These are phyloP conservation scores for Prochilodus magdalenae DNA, from an alignment of 2,113 vertebrate species.

Conservation along the genomic window DNA sequence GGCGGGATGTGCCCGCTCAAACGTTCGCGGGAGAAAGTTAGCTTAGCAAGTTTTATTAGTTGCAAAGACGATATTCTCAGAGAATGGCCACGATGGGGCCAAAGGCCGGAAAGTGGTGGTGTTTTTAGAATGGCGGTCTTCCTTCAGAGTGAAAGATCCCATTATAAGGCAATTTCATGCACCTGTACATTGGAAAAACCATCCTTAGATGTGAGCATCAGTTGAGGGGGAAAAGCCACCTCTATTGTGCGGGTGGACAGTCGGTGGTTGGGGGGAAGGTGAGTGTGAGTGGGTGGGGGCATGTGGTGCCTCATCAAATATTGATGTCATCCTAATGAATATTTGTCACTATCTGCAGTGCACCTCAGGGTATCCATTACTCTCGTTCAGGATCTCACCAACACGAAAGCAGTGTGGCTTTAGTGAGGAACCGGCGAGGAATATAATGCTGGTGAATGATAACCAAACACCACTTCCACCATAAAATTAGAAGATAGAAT, in stretches of 20 bases:
- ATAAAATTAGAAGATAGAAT: neutral
- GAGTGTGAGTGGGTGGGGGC: neutral
- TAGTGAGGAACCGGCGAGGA: neutral
- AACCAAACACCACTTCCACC: neutral
- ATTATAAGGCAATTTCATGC: neutral
- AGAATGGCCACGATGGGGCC: neutral
- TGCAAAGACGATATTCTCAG: neutral
- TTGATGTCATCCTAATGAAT: slow-evolving; percentile 46
- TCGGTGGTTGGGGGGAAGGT: neutral
- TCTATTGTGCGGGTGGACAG: neutral
- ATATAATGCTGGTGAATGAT: neutral
- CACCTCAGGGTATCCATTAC: slow-evolving; percentile 40
- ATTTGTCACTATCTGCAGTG: slow-evolving; percentile 43
- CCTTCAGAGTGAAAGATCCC: neutral
- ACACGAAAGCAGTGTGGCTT: neutral
- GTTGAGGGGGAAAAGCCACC: neutral
- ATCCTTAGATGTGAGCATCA: neutral
- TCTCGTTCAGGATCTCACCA: slow-evolving; percentile 9
- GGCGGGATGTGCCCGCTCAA: neutral
- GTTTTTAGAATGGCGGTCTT: neutral
- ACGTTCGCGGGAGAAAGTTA: slow-evolving; percentile 17
- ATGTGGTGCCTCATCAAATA: slow-evolving; percentile 30
- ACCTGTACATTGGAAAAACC: no score
- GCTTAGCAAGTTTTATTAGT: slow-evolving; percentile 19
- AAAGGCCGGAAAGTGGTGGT: neutral